Evolutionary conservation across 2,113 vertebrate species (phyloP).

Genomic region (Passer montanus): DNA sequence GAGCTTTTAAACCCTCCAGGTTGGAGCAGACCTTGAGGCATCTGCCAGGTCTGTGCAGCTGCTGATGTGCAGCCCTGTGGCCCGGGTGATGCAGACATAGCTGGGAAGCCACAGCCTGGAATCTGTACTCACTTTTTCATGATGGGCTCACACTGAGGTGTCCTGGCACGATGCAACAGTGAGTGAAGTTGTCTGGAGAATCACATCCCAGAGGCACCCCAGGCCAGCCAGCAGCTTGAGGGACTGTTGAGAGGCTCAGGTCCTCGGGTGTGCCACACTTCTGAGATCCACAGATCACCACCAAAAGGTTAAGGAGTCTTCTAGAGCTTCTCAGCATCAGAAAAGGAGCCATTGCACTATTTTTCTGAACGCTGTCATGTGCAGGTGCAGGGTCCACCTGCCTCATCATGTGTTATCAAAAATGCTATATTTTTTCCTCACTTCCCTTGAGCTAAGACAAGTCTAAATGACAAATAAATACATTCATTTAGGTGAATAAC

Average conservation of each 20-base stretch:
- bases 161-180: background rate
- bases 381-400: background rate
- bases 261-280: background rate
- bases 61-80: background rate
- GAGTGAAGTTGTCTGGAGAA: background rate
- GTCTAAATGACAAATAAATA: background rate
- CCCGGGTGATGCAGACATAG: background rate
- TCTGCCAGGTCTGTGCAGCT: background rate
- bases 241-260: background rate
- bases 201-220: rapidly evolving
- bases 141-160: background rate
- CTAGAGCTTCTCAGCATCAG: background rate
- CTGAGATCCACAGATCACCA: background rate
- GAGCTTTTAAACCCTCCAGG: background rate
- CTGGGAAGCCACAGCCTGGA: background rate
- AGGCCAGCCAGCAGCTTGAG: background rate
- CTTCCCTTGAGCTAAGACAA: background rate
- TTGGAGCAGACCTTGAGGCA: background rate
- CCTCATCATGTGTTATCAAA: background rate
- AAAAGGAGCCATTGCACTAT: background rate
- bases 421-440: background rate
- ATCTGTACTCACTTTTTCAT: background rate
- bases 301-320: background rate
- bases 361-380: background rate
- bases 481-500: background rate